phyloP scores from a whole-genome alignment of 2,888 invertebrate species.

The Phengaris alcon region DNA sequence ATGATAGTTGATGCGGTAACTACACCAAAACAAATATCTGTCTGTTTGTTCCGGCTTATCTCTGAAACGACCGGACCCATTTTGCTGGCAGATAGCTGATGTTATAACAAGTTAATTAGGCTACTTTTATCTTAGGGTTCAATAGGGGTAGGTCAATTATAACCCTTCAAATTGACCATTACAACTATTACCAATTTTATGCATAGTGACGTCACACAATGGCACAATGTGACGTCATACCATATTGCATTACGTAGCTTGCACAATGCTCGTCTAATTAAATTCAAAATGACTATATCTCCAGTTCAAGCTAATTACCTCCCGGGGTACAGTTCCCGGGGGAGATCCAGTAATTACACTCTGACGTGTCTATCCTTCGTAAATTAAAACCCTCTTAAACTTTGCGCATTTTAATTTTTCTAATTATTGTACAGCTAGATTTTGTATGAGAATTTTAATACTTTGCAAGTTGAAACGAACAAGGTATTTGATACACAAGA shows the following conservation, averaged over 20 bases:
- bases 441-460: not conserved
- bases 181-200: too few species aligned
- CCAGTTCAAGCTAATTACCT: slow-evolving; percentile 15
- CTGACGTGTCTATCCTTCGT: slow-evolving; percentile 15
- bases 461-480: not conserved
- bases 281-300: slow-evolving; percentile 7
- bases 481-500: too few species aligned
- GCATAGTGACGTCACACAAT: not conserved
- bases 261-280: slow-evolving; percentile 17
- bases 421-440: slow-evolving; percentile 6
- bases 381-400: slow-evolving; percentile 25
- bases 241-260: too few species aligned
- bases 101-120: too few species aligned
- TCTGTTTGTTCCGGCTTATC: too few species aligned
- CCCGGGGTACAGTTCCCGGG: slow-evolving; percentile 9
- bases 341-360: not conserved
- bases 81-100: too few species aligned
- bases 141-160: too few species aligned
- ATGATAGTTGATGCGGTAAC: too few species aligned
- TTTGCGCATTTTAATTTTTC: slow-evolving; percentile 25
- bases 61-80: too few species aligned
- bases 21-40: too few species aligned
- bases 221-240: not conserved
- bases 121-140: too few species aligned
- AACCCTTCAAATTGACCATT: too few species aligned